Percentiles rank a stretch among this genome's conserved stretches.
Evolutionary conservation across 1,140 invertebrate genomes (phyloP).

Genomic region (Schmidtea mediterranea): DNA sequence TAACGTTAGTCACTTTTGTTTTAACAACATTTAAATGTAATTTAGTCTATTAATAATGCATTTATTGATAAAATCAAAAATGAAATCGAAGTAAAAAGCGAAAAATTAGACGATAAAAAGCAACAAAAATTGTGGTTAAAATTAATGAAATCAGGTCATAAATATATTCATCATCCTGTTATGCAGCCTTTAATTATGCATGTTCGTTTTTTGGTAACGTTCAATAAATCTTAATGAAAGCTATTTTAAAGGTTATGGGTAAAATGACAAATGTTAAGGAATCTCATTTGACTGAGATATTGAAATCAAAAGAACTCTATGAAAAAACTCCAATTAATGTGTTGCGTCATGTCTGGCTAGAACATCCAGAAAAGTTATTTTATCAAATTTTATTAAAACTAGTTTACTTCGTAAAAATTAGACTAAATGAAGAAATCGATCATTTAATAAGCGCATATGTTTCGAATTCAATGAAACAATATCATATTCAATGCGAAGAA

Average conservation of each 20-base stretch:
- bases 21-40: too few species aligned
- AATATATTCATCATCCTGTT: conserved; percentile 1
- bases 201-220: not conserved
- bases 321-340: not conserved
- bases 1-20: too few species aligned
- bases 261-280: conserved; percentile 3
- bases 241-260: not conserved
- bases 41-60: not conserved
- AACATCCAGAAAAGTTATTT: not conserved
- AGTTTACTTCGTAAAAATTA: too few species aligned
- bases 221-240: not conserved
- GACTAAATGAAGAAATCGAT: too few species aligned
- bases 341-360: conserved; percentile 1
- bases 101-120: not conserved
- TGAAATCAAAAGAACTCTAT: not conserved
- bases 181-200: conserved; percentile 2
- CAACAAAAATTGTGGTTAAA: conserved; percentile 3
- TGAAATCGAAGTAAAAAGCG: not conserved
- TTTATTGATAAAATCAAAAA: not conserved
- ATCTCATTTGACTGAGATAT: not conserved
- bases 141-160: not conserved
- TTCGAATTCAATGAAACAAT: too few species aligned
- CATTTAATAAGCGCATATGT: too few species aligned
- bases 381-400: too few species aligned
- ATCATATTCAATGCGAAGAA: too few species aligned